Percentiles rank a stretch among this genome's conserved stretches.
Evolutionary conservation across 2,888 invertebrate genomes (phyloP).

Genomic region (Brachynemurus nebulosus): DNA sequence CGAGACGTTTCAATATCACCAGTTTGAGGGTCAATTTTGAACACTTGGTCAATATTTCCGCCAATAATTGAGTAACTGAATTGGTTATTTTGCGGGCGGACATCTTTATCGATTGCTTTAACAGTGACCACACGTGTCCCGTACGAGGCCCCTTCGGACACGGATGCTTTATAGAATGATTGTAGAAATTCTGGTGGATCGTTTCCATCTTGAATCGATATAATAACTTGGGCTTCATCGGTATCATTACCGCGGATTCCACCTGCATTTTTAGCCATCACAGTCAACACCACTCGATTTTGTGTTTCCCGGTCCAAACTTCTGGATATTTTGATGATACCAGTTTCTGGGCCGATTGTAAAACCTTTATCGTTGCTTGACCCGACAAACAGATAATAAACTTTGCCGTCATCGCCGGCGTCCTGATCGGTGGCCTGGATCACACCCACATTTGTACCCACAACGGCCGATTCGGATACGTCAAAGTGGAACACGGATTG

Average conservation of each 20-base stretch:
- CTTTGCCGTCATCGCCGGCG: conserved; percentile 72
- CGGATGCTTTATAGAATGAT: conserved; percentile 57
- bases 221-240: conserved; percentile 86
- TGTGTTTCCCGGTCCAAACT: conserved; percentile 77
- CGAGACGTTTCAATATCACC: conserved; percentile 70
- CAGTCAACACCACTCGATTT: conserved; percentile 76
- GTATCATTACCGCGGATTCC: conserved; percentile 91
- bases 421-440: conserved; percentile 85
- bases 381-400: conserved; percentile 85
- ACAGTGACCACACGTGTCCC: conserved; percentile 67
- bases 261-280: conserved; percentile 88
- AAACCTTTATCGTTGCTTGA: conserved; percentile 88
- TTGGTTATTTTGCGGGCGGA: conserved; percentile 78
- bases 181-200: conserved; percentile 90
- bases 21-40: conserved; percentile 75
- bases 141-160: conserved; percentile 64
- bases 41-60: conserved; percentile 69
- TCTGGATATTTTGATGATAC: conserved; percentile 69
- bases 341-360: conserved; percentile 68
- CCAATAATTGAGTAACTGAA: conserved; percentile 81
- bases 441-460: conserved; percentile 71
- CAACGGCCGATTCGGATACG: conserved; percentile 80
- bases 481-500: conserved; percentile 86
- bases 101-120: conserved; percentile 82
- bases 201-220: conserved; percentile 90